Evolutionary conservation across 2,888 invertebrate genomes (phyloP), one percentile per base, ranked within the genome.

Genomic region (Chouioia cunea): DNA sequence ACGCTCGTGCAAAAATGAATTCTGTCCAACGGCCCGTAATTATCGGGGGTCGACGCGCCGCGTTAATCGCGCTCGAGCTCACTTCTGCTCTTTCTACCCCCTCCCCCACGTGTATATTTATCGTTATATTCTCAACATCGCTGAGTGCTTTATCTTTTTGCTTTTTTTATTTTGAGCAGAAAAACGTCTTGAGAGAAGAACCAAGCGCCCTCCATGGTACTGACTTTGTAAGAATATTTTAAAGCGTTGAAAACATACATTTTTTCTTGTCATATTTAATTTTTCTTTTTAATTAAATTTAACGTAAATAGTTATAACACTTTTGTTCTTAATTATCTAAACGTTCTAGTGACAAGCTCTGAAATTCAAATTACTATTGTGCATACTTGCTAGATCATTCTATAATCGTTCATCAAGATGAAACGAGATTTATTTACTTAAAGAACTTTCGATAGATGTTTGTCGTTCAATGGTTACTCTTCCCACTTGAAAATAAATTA

Each of bases 1-100:
- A 50, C 27, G 15, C 44, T 53, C 64, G 46, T 52, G 53, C 62
- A 57, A 67, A 73, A 71, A 71, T 67, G 48, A 75, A 65, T 73
- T 71, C 59, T 59, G 50, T 66, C 70, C 64, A 52, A 36, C 56
- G 60, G 18, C 27, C 64, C 62, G 68, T 73, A 73, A 74, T 74
- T 74, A 73, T 73, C 68, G 56, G 65, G 22, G 23, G n/a, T n/a
- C 22, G 20, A 20, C 59, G 48, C 57, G 27, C 18, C 57, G 22
- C 65, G 70, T 65, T 70, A 65, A 60, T 70, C 65, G 59, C 65
- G 47, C 70, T 58, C 36, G 12, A 65, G 70, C 53, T 70, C 59
- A 64, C 73, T 63, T 69, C 57, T 52, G 53, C 52, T 46, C 47
- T 57, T 23, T 56, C 36, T 12, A 36, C 6, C 36, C 36, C 36